A percentile compares a stretch with the other conserved stretches of the same genome.
Evolutionary conservation across 2,888 invertebrate genomes (phyloP).

Genomic region (Anticlea derivata): DNA sequence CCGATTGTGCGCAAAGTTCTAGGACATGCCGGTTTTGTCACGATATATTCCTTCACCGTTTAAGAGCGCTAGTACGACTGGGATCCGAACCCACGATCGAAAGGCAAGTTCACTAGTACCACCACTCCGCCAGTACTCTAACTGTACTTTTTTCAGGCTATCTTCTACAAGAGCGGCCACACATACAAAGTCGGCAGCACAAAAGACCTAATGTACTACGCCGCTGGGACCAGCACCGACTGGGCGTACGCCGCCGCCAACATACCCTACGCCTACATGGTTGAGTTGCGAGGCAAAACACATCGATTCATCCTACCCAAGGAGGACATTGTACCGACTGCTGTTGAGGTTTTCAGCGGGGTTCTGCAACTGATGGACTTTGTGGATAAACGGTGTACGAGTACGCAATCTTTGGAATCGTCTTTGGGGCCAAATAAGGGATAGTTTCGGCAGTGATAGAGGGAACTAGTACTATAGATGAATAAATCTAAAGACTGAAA

Average conservation of each 20-base stretch:
- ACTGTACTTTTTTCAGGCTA: slow-evolving; percentile 62
- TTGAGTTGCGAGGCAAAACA: slow-evolving; percentile 67
- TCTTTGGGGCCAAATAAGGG: background rate
- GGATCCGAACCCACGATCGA: no score
- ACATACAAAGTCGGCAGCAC: slow-evolving; percentile 77
- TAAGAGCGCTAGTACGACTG: no score
- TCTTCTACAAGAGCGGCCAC: slow-evolving; percentile 56
- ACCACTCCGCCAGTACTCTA: no score
- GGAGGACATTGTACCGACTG: slow-evolving; percentile 62
- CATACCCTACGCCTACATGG: slow-evolving; percentile 72
- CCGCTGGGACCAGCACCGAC: slow-evolving; percentile 68
- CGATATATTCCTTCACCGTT: no score
- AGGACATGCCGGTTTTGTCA: no score
- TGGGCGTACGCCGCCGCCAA: slow-evolving; percentile 71
- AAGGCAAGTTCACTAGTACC: no score
- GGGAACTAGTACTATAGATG: background rate
- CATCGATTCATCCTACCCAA: slow-evolving; percentile 69
- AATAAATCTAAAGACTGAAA: background rate
- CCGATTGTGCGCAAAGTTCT: no score
- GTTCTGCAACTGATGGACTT: slow-evolving; percentile 63
- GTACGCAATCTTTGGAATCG: slow-evolving; percentile 30
- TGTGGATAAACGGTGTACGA: slow-evolving; percentile 50
- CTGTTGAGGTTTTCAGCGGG: slow-evolving; percentile 57
- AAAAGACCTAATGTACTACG: slow-evolving; percentile 76
- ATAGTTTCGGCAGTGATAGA: background rate